phyloP scores from a whole-genome alignment of 2,797 vertebrate genomes.

The Anguilla obscura region DNA sequence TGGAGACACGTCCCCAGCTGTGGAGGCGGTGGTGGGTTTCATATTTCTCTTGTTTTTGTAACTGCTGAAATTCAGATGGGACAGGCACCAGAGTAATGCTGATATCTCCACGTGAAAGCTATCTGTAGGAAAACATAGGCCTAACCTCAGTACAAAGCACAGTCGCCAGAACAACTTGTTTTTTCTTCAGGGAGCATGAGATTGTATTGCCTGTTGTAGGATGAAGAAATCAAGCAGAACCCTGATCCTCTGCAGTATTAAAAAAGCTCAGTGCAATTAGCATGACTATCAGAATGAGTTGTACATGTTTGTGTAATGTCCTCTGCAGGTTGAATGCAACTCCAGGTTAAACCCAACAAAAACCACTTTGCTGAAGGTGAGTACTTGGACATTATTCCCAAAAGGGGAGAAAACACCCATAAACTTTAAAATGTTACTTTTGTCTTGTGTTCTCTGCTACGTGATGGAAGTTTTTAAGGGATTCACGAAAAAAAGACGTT shows the following conservation, averaged over 20 bases:
- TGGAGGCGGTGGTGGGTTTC: conserved; percentile 88
- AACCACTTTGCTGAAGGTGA: conserved; percentile 90
- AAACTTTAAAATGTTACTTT: background rate
- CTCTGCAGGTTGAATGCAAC: conserved; percentile 91
- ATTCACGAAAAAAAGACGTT: background rate
- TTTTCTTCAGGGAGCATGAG: background rate
- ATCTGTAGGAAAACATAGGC: background rate
- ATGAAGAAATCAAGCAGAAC: background rate
- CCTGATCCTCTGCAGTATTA: background rate
- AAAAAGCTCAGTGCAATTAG: background rate
- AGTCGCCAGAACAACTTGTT: background rate
- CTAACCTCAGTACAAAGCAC: background rate
- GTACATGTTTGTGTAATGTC: conserved; percentile 38
- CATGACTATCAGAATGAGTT: background rate
- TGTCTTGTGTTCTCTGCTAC: background rate
- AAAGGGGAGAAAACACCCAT: background rate
- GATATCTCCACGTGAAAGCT: conserved; percentile 5
- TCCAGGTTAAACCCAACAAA: conserved; percentile 90
- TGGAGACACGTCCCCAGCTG: conserved; percentile 89
- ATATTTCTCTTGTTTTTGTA: background rate
- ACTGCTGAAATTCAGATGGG: background rate
- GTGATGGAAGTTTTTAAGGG: background rate
- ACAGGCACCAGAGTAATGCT: background rate
- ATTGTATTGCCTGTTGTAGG: background rate
- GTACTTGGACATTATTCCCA: background rate